A percentile compares a stretch with the other conserved stretches of the same genome.
phyloP scores from a whole-genome alignment of 2,797 vertebrate genomes.

The Phrynocephalus vlangalii region DNA sequence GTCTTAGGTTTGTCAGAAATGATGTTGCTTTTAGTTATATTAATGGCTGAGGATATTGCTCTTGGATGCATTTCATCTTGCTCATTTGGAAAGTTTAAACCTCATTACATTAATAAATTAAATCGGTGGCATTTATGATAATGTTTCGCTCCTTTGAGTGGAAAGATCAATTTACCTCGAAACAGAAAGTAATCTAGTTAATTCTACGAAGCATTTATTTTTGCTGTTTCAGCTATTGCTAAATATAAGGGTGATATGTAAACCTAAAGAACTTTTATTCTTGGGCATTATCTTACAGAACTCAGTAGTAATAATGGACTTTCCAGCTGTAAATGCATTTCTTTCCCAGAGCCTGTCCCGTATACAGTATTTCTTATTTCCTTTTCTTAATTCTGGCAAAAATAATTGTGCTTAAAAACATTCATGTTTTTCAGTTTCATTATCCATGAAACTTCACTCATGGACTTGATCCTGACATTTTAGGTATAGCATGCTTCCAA shows the following conservation, averaged over 20 bases:
- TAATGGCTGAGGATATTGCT: constrained; percentile 30
- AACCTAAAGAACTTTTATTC: constrained; percentile 27
- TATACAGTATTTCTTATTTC: not conserved
- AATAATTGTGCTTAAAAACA: not conserved
- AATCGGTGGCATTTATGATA: constrained; percentile 45
- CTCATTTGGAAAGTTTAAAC: constrained; percentile 44
- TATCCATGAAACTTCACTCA: not conserved
- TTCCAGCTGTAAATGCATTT: not conserved
- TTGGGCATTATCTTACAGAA: constrained; percentile 19
- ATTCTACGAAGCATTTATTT: constrained; percentile 32
- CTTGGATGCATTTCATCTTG: constrained; percentile 34
- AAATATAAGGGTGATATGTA: constrained; percentile 43
- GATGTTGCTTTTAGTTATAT: constrained; percentile 18
- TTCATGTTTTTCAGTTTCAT: not conserved
- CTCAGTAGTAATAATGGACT: constrained; percentile 9
- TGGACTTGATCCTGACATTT: not conserved
- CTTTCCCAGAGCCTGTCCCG: not conserved
- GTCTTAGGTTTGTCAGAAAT: constrained; percentile 29
- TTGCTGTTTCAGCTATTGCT: constrained; percentile 49
- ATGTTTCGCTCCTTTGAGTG: constrained; percentile 35
- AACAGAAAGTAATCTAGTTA: constrained; percentile 47
- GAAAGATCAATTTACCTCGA: constrained; percentile 41
- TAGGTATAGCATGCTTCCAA: not conserved
- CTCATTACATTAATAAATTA: constrained; percentile 50
- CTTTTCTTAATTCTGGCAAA: not conserved